Percentiles rank a stretch among this genome's conserved stretches.
Evolutionary conservation across 53 echinoderm and acorn worm species (phyloP).

Genomic region (Mesocentrotus franciscanus): DNA sequence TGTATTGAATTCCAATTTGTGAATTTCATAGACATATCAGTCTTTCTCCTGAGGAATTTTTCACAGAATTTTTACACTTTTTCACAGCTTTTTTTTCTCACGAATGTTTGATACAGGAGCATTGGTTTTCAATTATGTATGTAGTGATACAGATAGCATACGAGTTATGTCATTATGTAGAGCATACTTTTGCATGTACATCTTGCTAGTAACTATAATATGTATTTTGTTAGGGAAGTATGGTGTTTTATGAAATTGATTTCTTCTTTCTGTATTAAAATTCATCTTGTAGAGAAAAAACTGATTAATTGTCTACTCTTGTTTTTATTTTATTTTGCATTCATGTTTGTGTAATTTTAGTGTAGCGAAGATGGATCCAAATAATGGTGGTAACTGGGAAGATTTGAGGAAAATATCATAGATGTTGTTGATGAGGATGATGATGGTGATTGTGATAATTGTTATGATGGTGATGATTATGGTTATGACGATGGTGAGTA

Average conservation of each 20-base stretch:
- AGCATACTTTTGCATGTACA: constrained; percentile 64
- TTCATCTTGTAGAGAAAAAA: constrained; percentile 68
- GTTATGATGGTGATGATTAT: not conserved
- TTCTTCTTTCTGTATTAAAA: constrained; percentile 65
- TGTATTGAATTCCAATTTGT: not conserved
- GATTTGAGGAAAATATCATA: not conserved
- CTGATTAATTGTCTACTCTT: not conserved
- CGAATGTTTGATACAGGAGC: constrained; percentile 31
- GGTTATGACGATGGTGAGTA: not conserved
- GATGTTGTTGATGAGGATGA: constrained; percentile 26
- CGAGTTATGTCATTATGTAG: constrained; percentile 52
- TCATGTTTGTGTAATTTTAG: not conserved
- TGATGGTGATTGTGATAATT: constrained; percentile 38
- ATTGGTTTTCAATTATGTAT: constrained; percentile 41
- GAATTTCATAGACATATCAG: not conserved
- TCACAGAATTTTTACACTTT: constrained; percentile 2
- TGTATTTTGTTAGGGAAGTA: constrained; percentile 51
- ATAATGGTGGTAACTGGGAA: not conserved
- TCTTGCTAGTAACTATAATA: constrained; percentile 43
- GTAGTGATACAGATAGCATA: constrained; percentile 49
- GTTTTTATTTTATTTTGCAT: not conserved
- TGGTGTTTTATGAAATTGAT: constrained; percentile 52
- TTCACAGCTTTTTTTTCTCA: constrained; percentile 24
- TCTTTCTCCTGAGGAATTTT: constrained; percentile 13
- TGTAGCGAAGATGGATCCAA: not conserved